Conservation (phyloP, 2,113 vertebrate genomes). For the Arvicanthis niloticus region DNA sequence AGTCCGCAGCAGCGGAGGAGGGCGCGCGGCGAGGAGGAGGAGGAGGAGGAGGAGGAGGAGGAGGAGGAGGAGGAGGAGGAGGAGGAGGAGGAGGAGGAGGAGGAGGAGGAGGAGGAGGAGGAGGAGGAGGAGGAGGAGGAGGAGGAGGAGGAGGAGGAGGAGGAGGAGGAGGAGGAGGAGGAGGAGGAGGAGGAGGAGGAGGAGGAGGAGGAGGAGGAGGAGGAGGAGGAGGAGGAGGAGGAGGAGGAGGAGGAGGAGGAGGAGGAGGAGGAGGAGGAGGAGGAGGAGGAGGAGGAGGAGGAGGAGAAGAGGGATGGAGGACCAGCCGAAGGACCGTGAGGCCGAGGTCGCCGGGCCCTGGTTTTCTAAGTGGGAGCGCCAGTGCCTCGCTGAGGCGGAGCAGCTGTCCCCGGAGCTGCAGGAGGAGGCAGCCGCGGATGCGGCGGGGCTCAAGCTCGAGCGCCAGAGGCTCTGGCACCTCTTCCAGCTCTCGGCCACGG, state of each 20-base stretch:
- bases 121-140: conserved; percentile 89
- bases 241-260: background rate
- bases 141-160: conserved; percentile 90
- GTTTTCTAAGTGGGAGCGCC: conserved; percentile 98
- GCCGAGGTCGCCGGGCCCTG: conserved; percentile 95
- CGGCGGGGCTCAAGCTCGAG: conserved; percentile 91
- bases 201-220: conserved; percentile 42
- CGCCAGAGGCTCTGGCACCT: conserved; percentile 97
- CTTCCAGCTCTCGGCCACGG: conserved; percentile 89
- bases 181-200: conserved; percentile 89
- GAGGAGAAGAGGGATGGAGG: conserved; percentile 90
- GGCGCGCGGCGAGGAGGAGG: background rate
- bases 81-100: conserved; percentile 90
- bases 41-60: conserved; percentile 51
- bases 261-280: background rate
- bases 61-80: conserved; percentile 89
- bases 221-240: background rate
- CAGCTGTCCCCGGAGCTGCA: conserved; percentile 84
- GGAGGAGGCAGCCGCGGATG: conserved; percentile 87
- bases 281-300: background rate
- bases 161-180: conserved; percentile 51
- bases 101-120: conserved; percentile 51
- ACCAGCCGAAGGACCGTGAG: conserved; percentile 94
- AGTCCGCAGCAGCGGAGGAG: conserved; percentile 52
- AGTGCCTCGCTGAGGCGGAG: conserved; percentile 95